A percentile compares a stretch with the other conserved stretches of the same genome.
Conservation (phyloP, 1,140 invertebrate species). For the Neodiprion pinetum region DNA sequence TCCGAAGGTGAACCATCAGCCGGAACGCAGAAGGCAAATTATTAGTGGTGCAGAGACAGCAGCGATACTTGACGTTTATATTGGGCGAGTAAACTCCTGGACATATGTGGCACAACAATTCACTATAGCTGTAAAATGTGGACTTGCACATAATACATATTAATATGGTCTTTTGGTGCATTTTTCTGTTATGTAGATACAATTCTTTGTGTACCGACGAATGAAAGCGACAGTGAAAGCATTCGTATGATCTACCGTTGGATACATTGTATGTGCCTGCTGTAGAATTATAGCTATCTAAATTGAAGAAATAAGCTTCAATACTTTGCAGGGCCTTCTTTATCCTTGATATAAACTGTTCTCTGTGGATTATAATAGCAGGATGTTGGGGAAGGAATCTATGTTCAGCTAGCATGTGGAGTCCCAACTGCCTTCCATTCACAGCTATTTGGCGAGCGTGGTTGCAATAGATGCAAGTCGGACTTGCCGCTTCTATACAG, state of each 20-base stretch:
- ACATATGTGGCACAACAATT: constrained; percentile 83
- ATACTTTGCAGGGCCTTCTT: constrained; percentile 70
- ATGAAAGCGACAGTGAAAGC: constrained; percentile 82
- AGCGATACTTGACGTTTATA: constrained; percentile 71
- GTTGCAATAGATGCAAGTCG: constrained; percentile 81
- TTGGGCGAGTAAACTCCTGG: constrained; percentile 76
- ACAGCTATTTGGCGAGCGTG: constrained; percentile 83
- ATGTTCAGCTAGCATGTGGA: constrained; percentile 81
- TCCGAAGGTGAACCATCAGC: constrained; percentile 84
- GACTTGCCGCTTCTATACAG: constrained; percentile 72
- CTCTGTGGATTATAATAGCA: constrained; percentile 56
- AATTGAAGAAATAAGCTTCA: constrained; percentile 71
- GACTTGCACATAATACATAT: constrained; percentile 86
- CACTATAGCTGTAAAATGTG: constrained; percentile 85
- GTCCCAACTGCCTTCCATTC: constrained; percentile 77
- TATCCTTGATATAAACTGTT: constrained; percentile 73
- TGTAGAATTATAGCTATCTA: constrained; percentile 71
- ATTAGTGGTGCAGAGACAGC: constrained; percentile 76
- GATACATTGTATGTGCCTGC: constrained; percentile 61
- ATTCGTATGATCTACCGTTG: constrained; percentile 73
- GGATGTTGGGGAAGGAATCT: constrained; percentile 71
- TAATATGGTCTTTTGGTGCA: constrained; percentile 81
- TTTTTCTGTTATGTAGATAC: constrained; percentile 82
- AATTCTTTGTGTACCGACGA: constrained; percentile 81
- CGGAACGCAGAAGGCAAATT: constrained; percentile 83